Evolutionary conservation across 2,888 invertebrate genomes (phyloP), one percentile per base, ranked within the genome.

Genomic region (Portevinia maculata): DNA sequence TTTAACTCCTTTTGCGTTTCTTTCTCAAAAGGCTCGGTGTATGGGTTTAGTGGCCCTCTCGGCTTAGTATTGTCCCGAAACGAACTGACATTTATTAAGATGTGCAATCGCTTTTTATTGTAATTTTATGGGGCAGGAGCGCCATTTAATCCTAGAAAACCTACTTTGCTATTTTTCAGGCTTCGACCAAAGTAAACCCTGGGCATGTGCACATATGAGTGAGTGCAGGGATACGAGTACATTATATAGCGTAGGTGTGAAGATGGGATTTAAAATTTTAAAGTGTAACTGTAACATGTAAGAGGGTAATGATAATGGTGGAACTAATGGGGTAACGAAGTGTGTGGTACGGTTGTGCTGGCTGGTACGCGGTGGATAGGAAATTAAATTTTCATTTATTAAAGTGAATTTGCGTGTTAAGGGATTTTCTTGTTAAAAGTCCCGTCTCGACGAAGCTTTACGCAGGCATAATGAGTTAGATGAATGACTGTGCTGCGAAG

Each of bases 21-120:
- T 19, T 30, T 44, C 1, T 32, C 1, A n/a, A n/a, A n/a, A n/a
- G n/a, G 24, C 24, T 24, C 24, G 2, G 24, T 28, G 50, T 46
- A 32, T 62, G 48, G 55, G 37, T 17, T 39, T 50, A 32, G 15
- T 41, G 15, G 64, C 46, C 70, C 53, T 34, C 15, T 53, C 34
- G 64, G 75, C 75, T 81, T 81, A 70, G 74, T 65, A 70, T 70
- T 76, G 75, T 76, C 81, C 81, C 60, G 70, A 70, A 70, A 59
- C 59, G 65, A 75, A 75, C 75, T 79, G 81, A 81, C 81, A 76
- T 81, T 81, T 81, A 81, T 81, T 81, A 81, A 81, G 81, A 81
- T 81, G 81, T 81, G 81, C 81, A 81, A 81, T 81, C 81, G 81
- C 81, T 76, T 81, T 81, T 81, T 76, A 81, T 81, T 81, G 81